Evolutionary conservation across 2,888 invertebrate genomes (phyloP).

Genomic region (Rhogogaster chlorosoma): DNA sequence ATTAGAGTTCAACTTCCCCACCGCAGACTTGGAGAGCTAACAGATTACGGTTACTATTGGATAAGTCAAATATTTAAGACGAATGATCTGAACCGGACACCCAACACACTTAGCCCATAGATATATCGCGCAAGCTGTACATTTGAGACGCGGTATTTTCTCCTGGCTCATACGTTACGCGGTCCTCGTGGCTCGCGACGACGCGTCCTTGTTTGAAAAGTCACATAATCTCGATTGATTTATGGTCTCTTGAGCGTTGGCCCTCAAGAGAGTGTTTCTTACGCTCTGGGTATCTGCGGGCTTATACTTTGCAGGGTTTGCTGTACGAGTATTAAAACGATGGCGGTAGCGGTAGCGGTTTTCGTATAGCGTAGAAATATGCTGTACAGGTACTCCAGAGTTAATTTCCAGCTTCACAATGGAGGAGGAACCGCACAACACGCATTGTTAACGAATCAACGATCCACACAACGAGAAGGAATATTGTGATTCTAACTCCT

Average conservation of each 20-base stretch:
- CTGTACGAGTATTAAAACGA: background rate
- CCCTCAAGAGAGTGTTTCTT: constrained; percentile 31
- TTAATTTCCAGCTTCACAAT: constrained; percentile 6
- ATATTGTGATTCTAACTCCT: constrained; percentile 49
- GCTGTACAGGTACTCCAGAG: background rate
- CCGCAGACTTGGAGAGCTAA: background rate
- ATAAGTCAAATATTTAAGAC: constrained; percentile 37
- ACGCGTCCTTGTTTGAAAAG: constrained; percentile 71
- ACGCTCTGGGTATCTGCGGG: background rate
- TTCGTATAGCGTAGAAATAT: background rate
- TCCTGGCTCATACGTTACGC: constrained; percentile 26
- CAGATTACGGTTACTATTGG: constrained; percentile 30
- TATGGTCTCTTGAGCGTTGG: constrained; percentile 59
- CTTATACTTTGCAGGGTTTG: background rate
- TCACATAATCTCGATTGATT: constrained; percentile 73
- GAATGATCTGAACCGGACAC: constrained; percentile 32
- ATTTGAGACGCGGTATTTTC: constrained; percentile 6
- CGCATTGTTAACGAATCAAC: constrained; percentile 25
- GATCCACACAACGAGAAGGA: constrained; percentile 21
- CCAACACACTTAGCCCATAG: background rate
- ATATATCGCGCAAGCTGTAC: background rate
- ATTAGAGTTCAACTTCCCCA: background rate
- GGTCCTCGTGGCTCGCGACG: constrained; percentile 54
- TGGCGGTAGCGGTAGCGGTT: background rate
- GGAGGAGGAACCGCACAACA: background rate